phyloP scores from a whole-genome alignment of 2,113 vertebrate species.

The Lagopus muta region DNA sequence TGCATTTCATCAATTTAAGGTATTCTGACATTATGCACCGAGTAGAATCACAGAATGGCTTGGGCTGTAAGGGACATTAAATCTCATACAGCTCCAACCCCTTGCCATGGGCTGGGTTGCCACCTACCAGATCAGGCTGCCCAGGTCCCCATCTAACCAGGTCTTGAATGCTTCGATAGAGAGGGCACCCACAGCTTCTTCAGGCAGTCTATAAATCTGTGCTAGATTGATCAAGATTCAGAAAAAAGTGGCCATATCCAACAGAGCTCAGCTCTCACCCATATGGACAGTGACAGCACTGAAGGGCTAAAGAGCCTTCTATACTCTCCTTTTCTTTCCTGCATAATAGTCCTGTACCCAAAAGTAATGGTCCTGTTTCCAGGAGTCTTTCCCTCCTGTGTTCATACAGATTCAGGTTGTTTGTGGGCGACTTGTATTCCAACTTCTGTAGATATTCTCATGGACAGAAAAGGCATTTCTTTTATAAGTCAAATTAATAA shows the following conservation, averaged over 20 bases:
- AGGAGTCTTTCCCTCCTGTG: neutral
- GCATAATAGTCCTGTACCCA: neutral
- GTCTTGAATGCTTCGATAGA: neutral
- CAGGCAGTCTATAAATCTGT: neutral
- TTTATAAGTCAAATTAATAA: neutral
- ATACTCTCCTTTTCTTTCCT: neutral
- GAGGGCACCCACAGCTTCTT: neutral
- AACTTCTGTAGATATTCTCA: neutral
- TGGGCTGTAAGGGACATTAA: neutral
- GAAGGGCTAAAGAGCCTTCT: neutral
- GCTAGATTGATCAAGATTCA: neutral
- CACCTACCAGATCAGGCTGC: too few species aligned
- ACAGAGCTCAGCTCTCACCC: neutral
- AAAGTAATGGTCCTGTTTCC: neutral
- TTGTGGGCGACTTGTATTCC: neutral
- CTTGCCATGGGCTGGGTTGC: too few species aligned
- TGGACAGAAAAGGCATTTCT: neutral
- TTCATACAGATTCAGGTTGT: neutral
- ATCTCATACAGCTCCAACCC: neutral
- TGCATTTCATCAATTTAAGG: neutral
- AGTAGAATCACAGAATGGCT: neutral
- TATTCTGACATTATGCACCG: fast-evolving
- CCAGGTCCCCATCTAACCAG: neutral
- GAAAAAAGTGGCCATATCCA: neutral
- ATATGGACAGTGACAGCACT: neutral